phyloP scores from a whole-genome alignment of 1,140 invertebrate species.

The Bombus turneri region DNA sequence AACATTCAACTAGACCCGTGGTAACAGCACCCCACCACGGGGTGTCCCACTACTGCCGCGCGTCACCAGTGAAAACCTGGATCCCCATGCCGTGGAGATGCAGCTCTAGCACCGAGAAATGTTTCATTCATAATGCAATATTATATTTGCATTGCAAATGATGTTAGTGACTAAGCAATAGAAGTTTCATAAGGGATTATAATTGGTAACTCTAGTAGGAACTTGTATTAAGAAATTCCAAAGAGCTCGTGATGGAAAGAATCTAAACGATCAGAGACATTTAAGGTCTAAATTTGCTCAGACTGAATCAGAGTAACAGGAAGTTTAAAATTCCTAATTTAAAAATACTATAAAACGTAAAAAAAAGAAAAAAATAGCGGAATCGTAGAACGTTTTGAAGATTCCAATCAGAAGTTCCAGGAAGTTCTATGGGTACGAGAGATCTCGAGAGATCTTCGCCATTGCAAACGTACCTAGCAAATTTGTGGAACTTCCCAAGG shows the following conservation, averaged over 20 bases:
- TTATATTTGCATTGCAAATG: neutral
- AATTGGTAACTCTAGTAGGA: neutral
- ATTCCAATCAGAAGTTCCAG: neutral
- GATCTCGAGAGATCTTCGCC: neutral
- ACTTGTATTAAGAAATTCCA: neutral
- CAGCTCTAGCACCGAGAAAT: neutral
- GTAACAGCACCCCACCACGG: conserved; percentile 2
- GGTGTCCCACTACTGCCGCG: neutral
- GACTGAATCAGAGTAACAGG: too few species aligned
- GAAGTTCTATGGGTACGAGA: neutral
- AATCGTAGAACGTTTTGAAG: neutral
- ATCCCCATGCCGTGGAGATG: neutral
- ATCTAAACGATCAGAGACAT: neutral
- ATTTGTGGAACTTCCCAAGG: neutral
- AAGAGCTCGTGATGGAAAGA: neutral
- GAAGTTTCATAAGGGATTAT: neutral
- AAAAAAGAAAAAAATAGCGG: neutral
- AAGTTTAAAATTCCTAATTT: neutral
- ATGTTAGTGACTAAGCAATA: neutral
- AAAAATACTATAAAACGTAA: neutral
- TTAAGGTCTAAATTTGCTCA: neutral
- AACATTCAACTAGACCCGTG: neutral
- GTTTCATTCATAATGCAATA: conserved; percentile 8
- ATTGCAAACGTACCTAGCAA: neutral
- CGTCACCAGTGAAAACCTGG: neutral